A percentile compares a stretch with the other conserved stretches of the same genome.
Evolutionary conservation across 2,113 vertebrate species (phyloP).

Genomic region (Ramphastos sulfuratus): DNA sequence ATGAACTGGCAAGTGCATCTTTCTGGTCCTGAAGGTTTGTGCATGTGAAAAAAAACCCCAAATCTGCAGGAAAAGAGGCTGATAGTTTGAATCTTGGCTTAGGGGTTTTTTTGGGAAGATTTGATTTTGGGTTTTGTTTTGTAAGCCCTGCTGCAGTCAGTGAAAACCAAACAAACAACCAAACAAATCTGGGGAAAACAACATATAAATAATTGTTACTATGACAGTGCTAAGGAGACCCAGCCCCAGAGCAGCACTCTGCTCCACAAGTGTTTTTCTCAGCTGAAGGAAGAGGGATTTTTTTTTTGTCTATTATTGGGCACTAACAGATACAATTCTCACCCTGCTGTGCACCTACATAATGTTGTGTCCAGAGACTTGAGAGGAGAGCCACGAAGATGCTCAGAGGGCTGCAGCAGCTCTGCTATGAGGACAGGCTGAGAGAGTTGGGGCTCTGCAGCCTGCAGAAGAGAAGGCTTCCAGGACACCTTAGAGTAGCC

Average conservation of each 20-base stretch:
- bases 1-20: background rate
- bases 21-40: background rate
- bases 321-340: background rate
- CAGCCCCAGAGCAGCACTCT: background rate
- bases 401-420: too few relatives aligned
- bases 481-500: too few relatives aligned
- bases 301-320: background rate
- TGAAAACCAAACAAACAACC: background rate
- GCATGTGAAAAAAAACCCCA: background rate
- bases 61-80: background rate
- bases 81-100: background rate
- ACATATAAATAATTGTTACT: background rate
- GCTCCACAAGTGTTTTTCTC: background rate
- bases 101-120: background rate
- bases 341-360: background rate
- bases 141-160: background rate
- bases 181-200: background rate
- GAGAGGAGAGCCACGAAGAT: too few relatives aligned
- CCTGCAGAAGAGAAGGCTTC: too few relatives aligned
- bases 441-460: too few relatives aligned
- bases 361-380: background rate
- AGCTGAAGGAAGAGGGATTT: too few relatives aligned
- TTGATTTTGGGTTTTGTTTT: background rate
- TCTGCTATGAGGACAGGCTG: too few relatives aligned
- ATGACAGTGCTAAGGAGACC: background rate